A percentile compares a stretch with the other conserved stretches of the same genome.
These are phyloP conservation scores for Porites rus DNA, from an alignment of 92 coral and sea anemone species.

Conservation along the genomic window DNA sequence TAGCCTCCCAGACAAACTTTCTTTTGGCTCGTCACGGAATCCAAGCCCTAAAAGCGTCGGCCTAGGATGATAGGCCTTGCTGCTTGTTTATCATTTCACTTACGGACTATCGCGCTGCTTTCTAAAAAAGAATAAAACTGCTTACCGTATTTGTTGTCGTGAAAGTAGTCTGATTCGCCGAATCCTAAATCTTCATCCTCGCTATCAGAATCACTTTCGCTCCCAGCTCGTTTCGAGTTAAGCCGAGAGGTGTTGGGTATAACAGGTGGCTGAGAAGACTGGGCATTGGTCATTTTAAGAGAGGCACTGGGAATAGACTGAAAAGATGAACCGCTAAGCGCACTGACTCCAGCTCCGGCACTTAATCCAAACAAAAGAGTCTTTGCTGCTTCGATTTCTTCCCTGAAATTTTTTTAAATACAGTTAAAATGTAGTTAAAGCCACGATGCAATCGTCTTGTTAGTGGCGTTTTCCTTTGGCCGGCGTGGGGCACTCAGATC, in stretches of 20 bases:
- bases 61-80: too few species aligned
- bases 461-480: too few species aligned
- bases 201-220: conserved; percentile 59
- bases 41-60: too few species aligned
- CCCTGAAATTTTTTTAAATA: conserved; percentile 43
- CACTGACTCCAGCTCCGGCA: conserved; percentile 25
- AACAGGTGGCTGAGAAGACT: conserved; percentile 33
- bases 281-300: conserved; percentile 1
- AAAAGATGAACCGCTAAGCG: conserved; percentile 11
- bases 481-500: too few species aligned
- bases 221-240: conserved; percentile 81
- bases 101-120: too few species aligned
- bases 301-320: conserved; percentile 8
- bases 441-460: too few species aligned
- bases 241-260: conserved; percentile 64
- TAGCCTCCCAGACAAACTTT: too few species aligned
- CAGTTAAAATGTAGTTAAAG: too few species aligned
- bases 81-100: too few species aligned
- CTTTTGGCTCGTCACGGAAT: too few species aligned
- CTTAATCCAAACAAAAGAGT: conserved; percentile 79
- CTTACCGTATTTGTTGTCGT: conserved; percentile 87
- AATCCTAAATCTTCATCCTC: conserved; percentile 81
- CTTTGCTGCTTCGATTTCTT: conserved; percentile 92
- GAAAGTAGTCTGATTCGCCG: conserved; percentile 87
- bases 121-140: not conserved